Base-by-base conservation (phyloP, 2,888 invertebrate genomes). In the Polyploca ridens region DNA sequence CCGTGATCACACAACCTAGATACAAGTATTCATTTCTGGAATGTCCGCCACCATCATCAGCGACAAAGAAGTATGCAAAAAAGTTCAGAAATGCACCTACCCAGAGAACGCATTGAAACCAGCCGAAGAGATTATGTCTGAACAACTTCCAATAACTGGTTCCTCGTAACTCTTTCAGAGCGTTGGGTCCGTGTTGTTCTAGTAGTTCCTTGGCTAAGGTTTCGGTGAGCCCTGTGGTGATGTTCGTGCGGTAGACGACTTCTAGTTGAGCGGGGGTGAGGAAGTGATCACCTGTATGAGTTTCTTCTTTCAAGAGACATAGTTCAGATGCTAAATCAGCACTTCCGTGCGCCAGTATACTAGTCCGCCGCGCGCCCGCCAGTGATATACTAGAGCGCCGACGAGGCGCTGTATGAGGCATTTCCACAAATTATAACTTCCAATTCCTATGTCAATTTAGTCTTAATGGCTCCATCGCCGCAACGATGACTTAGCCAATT, bases 51-150 rank as follows among this genome's bases (percentile, higher is more conserved):
- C 73, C 76, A 0, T 76, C 62, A 4, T 67, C 67, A 8, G 78
- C 62, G 16, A 65, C n/a, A 19, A 54, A 67, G 44, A 90, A 83
- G 77, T 91, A 96, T 33, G 96, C 96, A 13, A 95, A 71, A 71
- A 96, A 95, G 74, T 96, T 96, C 10, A 96, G 90, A 1, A 94
- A 66, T 6, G 96, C 95, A 5, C 96, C 96, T 27, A 94, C 84
- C 97, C 97, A 97, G 27, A 97, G 92, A 35, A 97, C 93, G 69
- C 96, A 88, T 62, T 96, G 95, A 83, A 97, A 97, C 82, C 97
- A 97, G 44, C 96, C 96, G 84, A 96, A 96, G 57, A 97, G 84
- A 78, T 96, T 96, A 70, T 94, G 94, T 13, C 94, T 90, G 75
- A 97, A 95, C 76, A 96, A 94, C 69, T 95, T 84, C 94, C 95